Evolutionary conservation across 2,888 invertebrate genomes (phyloP), one percentile per base, ranked within the genome.

Genomic region (Drosophila algonquin): DNA sequence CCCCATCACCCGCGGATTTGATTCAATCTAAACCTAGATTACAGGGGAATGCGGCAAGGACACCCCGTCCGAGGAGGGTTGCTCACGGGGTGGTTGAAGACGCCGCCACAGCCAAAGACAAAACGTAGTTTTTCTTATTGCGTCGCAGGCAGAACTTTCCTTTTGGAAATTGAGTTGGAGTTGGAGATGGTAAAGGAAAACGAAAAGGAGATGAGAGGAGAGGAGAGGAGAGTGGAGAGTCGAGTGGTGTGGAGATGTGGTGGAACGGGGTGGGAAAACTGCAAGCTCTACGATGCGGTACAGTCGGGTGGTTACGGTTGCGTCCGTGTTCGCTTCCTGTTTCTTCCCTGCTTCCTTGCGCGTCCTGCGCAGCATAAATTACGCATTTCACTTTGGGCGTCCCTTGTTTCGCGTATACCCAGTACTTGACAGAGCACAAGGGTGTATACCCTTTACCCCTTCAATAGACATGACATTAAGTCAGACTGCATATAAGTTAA

Each of bases 121-220:
- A 87, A 87, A 83, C 89, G 89, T 85, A 89, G 85, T 87, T 84
- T 80, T 69, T 77, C 69, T 60, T 81, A 86, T 81, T 84, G 89
- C 83, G 83, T 89, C 83, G 83, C 76, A 82, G 63, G 59, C 48
- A 51, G 47, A 51, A 63, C 52, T 77, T 76, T 45, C 40, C 58
- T 70, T 67, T 58, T 35, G 35, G 70, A 32, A 18, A 45, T 73
- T 62, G 59, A 72, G 76, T 81, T 60, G 35, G 21, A 18, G 46
- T 35, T 53, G 16, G 16, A 12, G 35, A 14, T 53, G 59, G 48
- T 44, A 48, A 40, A n/a, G 14, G 40, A 40, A 7, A 40, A 40
- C 50, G 48, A 50, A 32, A 40, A 14, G 35, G 1, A 14, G 6
- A 40, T 5, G 24, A 24, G 24, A 24, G 24, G 50, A 32, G 14